Evolutionary conservation across 2,888 invertebrate species (phyloP).

Genomic region (Keiferia lycopersicella): DNA sequence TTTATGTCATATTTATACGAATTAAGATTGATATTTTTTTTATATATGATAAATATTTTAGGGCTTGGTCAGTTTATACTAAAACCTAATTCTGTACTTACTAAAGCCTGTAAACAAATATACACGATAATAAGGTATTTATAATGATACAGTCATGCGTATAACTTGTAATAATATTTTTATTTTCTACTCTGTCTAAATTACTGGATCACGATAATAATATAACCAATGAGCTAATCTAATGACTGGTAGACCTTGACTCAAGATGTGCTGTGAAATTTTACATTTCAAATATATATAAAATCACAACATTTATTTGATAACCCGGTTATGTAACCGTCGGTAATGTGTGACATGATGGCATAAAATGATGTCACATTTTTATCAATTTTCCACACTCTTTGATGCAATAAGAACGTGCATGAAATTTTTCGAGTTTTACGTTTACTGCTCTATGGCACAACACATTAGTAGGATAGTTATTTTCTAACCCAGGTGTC

Average conservation of each 20-base stretch:
- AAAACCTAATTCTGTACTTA: too few species aligned
- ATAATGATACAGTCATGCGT: too few species aligned
- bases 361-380: not conserved
- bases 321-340: not conserved
- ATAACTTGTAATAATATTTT: too few species aligned
- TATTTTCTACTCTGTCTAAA: not conserved
- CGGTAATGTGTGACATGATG: not conserved
- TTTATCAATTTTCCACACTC: not conserved
- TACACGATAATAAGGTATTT: too few species aligned
- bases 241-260: not conserved
- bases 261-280: not conserved
- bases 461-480: too few species aligned
- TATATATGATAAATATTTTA: too few species aligned
- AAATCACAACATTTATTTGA: not conserved
- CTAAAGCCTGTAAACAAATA: too few species aligned
- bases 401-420: not conserved
- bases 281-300: not conserved
- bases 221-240: not conserved
- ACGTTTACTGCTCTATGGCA: not conserved
- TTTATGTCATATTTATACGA: too few species aligned
- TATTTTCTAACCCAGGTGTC: too few species aligned
- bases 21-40: too few species aligned
- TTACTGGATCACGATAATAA: not conserved
- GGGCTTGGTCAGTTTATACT: too few species aligned
- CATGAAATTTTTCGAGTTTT: not conserved